Conservation (phyloP, 1,140 invertebrate species). For the Rhyzopertha dominica region DNA sequence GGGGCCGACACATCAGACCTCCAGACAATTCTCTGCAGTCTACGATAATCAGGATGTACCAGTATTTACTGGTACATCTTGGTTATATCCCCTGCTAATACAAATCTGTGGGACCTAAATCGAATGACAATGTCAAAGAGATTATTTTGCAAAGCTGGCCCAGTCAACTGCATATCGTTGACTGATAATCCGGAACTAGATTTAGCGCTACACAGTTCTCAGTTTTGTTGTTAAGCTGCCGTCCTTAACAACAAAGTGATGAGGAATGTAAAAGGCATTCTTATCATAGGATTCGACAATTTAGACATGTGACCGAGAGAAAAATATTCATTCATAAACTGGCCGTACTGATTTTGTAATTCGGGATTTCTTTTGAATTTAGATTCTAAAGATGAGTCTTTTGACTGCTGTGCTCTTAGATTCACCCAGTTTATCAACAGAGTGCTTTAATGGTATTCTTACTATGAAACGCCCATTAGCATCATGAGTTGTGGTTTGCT, state of each 20-base stretch:
- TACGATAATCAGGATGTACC: slow-evolving; percentile 26
- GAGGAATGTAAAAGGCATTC: too few relatives aligned
- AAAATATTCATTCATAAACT: slow-evolving; percentile 26
- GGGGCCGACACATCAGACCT: slow-evolving; percentile 15
- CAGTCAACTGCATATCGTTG: too few relatives aligned
- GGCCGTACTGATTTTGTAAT: slow-evolving; percentile 9
- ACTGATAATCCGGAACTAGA: too few relatives aligned
- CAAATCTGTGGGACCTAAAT: slow-evolving; percentile 15
- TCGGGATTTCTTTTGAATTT: slow-evolving; percentile 13
- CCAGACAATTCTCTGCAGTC: slow-evolving; percentile 43
- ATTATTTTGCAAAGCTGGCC: too few relatives aligned
- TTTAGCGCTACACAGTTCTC: too few relatives aligned
- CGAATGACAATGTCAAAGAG: too few relatives aligned
- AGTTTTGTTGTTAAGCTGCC: too few relatives aligned
- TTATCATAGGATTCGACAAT: slow-evolving; percentile 1
- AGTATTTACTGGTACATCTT: slow-evolving; percentile 48
- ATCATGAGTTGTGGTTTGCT: too few relatives aligned
- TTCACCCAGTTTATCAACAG: too few relatives aligned
- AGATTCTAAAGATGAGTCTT: slow-evolving; percentile 12
- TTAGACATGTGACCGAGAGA: slow-evolving; percentile 19
- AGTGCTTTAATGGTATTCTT: too few relatives aligned
- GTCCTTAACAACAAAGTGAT: too few relatives aligned
- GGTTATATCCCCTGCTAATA: slow-evolving; percentile 35
- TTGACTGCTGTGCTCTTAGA: background rate
- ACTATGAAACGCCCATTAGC: too few relatives aligned